Percentiles rank a stretch among this genome's conserved stretches.
phyloP scores from a whole-genome alignment of 2,113 vertebrate genomes.

The Rousettus leschenaultii region DNA sequence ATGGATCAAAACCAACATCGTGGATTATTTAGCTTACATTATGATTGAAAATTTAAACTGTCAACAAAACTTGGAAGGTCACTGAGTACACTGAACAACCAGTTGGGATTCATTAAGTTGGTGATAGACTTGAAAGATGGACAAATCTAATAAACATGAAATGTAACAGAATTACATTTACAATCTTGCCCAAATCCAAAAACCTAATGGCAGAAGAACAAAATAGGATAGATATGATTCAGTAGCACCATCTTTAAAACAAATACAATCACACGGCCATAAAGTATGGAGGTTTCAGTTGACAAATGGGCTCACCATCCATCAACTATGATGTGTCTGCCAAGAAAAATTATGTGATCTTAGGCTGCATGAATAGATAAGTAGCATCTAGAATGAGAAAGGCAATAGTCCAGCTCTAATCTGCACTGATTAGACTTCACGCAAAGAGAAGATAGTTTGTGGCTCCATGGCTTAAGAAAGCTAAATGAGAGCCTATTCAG shows the following conservation, averaged over 20 bases:
- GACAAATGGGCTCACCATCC: not conserved
- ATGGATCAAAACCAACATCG: not conserved
- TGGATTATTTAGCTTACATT: constrained; percentile 25
- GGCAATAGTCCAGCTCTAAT: not conserved
- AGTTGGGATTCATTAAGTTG: not conserved
- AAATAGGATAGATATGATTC: not conserved
- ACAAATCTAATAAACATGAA: not conserved
- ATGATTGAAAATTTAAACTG: not conserved
- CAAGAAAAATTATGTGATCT: not conserved
- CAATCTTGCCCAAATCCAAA: not conserved
- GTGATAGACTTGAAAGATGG: not conserved
- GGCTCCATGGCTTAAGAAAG: not conserved
- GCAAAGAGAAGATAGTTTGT: not conserved
- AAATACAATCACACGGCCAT: not conserved
- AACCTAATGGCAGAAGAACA: not conserved
- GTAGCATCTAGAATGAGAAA: not conserved
- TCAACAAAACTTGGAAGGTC: not conserved
- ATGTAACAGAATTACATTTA: not conserved
- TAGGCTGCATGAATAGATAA: not conserved
- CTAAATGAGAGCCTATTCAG: not conserved
- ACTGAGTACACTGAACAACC: not conserved
- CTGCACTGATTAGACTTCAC: not conserved
- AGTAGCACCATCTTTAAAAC: not conserved
- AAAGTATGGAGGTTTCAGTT: not conserved
- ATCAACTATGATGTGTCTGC: not conserved